Evolutionary conservation across 92 coral and sea anemone genomes (phyloP), one percentile per base, ranked within the genome.

Genomic region (Palythoa grandis): DNA sequence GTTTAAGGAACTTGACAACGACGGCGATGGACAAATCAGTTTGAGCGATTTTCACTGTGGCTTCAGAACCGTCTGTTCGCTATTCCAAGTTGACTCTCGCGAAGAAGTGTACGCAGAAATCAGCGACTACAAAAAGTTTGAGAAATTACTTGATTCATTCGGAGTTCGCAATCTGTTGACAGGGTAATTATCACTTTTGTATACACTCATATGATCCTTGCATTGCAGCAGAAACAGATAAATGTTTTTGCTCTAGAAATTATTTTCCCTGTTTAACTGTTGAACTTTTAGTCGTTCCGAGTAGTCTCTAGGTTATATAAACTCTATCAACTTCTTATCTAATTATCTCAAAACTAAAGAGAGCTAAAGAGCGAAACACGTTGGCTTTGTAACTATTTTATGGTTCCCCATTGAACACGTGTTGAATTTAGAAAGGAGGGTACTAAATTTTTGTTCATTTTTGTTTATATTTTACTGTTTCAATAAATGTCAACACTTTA

Each of bases 1-100:
- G 57, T 97, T 97, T 74, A 78, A 25, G 9, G 93, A 97, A 70
- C 92, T 97, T 54, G 99, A 97, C 86, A 88, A 75, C n/a, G 99
- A 97, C 77, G 83, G 87, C 60, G 99, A 97, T 71, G 95, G 98
- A 6, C 70, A 86, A 77, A 97, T 97, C 15, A 97, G 96, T 61
- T 65, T 95, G 43, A 77, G 63, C n/a, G 99, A 97, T 73, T 97
- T 97, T 79, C 80, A 92, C 2, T 76, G 86, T 17, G 89, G 95
- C n/a, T 95, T 95, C 72, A 91, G 92, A 60, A 92, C 93, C 47
- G 97, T 97, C 7, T 93, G 95, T 29, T 70, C 86, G 17, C 71
- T 91, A 24, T 92, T 95, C 72, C 89, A 88, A 50, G 90, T 79
- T 65, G 94, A 84, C 70, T 11, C 79, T 20, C 85, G 90, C 12